Evolutionary conservation across 1,140 invertebrate species (phyloP), one percentile per base, ranked within the genome.

Genomic region (Tetramorium parvispinum): DNA sequence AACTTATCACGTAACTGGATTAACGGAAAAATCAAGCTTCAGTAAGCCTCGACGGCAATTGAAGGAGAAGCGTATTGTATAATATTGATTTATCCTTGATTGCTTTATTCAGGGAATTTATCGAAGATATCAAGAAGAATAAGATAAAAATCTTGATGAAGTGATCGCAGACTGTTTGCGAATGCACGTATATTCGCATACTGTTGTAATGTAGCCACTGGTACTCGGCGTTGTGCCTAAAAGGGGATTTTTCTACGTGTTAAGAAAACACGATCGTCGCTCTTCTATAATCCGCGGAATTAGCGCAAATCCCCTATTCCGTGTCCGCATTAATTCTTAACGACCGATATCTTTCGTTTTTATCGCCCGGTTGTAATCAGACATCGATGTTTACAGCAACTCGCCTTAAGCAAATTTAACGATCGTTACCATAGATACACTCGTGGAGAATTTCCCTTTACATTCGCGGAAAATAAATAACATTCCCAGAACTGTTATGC

Each of bases 361-460:
- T 89, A 90, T 87, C 76, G 88, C 66, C 10, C 16, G 10, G n/a
- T n/a, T 55, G 40, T 61, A 78, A 77, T 46, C 37, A 11, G 81
- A 61, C 55, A 18, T 37, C 49, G 76, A 87, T 89, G 86, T 85
- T 90, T 73, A 78, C 89, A 87, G 61, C 76, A 51, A 55, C 68
- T 59, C 57, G 75, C 51, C 68, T 85, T 87, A 90, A 90, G 76
- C 57, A 85, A 89, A 88, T 90, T 89, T 90, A 87, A 90, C 68
- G 89, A 90, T 89, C 86, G 88, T 90, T 90, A 87, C 89, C 46
- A 70, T 73, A 77, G 79, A 89, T 90, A 90, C 57, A 87, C 61
- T 79, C 59, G 71, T n/a, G 4, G 55, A 71, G 75, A 85, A 77
- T 90, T 87, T 75, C 46, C 63, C 70, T 87, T 89, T 85, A 90